These are phyloP conservation scores for Heteromormyrus szaboi DNA, from an alignment of 2,797 vertebrate genomes.

Conservation along the genomic window DNA sequence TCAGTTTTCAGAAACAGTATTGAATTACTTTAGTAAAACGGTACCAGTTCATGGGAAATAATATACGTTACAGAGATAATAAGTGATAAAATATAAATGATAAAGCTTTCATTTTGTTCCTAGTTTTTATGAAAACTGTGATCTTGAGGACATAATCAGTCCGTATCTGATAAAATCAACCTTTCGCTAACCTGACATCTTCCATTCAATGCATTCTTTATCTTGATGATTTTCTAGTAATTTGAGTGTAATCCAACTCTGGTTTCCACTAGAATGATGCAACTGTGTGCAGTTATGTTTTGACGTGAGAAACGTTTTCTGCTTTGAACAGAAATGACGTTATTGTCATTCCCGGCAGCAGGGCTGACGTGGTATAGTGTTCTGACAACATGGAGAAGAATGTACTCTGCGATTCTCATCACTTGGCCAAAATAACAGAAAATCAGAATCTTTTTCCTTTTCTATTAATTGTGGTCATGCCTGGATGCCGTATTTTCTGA, in stretches of 20 bases:
- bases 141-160: not conserved
- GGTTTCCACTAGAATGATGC: not conserved
- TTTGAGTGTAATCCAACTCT: not conserved
- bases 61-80: not conserved
- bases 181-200: not conserved
- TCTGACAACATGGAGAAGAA: not conserved
- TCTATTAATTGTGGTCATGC: not conserved
- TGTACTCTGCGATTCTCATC: not conserved
- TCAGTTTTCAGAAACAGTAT: not conserved
- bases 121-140: not conserved
- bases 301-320: not conserved
- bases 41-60: not conserved
- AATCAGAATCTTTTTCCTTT: not conserved
- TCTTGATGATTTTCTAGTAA: not conserved
- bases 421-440: not conserved
- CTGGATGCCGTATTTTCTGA: not conserved
- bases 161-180: not conserved
- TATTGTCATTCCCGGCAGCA: slow-evolving; percentile 3
- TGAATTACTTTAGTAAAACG: not conserved
- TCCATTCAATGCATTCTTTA: not conserved
- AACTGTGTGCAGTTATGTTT: not conserved
- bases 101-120: not conserved
- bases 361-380: not conserved
- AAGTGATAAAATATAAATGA: not conserved
- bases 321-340: not conserved